A percentile compares a stretch with the other conserved stretches of the same genome.
Evolutionary conservation across 2,888 invertebrate genomes (phyloP).

Genomic region (Linyphia triangularis): DNA sequence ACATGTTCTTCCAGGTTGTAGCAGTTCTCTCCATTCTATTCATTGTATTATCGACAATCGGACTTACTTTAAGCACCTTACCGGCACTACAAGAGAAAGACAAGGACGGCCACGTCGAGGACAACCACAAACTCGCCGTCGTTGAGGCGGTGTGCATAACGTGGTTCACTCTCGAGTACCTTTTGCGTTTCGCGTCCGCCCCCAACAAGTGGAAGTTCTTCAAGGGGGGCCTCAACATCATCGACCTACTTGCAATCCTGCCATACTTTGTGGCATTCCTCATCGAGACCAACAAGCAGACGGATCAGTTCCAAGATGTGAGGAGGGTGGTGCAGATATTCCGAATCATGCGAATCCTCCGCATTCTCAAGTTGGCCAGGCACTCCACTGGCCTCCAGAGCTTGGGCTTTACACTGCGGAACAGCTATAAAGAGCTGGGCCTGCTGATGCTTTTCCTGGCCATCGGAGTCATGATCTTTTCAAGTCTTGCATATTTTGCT

Average conservation of each 20-base stretch:
- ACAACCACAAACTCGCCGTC: slow-evolving; percentile 97
- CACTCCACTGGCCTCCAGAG: slow-evolving; percentile 99
- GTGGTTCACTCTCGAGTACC: slow-evolving; percentile 99
- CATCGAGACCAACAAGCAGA: slow-evolving; percentile 93
- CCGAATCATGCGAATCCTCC: slow-evolving; percentile 96
- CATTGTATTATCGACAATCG: slow-evolving; percentile 99
- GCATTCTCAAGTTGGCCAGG: slow-evolving; percentile 96
- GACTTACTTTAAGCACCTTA: slow-evolving; percentile 99
- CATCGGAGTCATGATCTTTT: slow-evolving; percentile 99
- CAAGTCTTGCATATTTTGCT: slow-evolving; percentile 98
- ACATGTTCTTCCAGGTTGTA: slow-evolving; percentile 90
- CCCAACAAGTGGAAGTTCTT: slow-evolving; percentile 99
- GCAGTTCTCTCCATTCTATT: slow-evolving; percentile 99
- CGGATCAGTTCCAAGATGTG: slow-evolving; percentile 88
- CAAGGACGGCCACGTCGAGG: slow-evolving; percentile 88
- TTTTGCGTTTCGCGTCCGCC: slow-evolving; percentile 96
- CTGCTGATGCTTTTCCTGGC: slow-evolving; percentile 99
- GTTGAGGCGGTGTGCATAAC: slow-evolving; percentile 99
- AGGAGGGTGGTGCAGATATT: slow-evolving; percentile 99
- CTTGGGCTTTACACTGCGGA: slow-evolving; percentile 97
- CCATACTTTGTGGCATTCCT: slow-evolving; percentile 99
- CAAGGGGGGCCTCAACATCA: slow-evolving; percentile 98
- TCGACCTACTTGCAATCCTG: slow-evolving; percentile 98
- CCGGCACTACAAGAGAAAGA: slow-evolving; percentile 95
- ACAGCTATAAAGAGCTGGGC: slow-evolving; percentile 99